phyloP scores from a whole-genome alignment of 1,140 invertebrate genomes.

The Prorops nasuta region DNA sequence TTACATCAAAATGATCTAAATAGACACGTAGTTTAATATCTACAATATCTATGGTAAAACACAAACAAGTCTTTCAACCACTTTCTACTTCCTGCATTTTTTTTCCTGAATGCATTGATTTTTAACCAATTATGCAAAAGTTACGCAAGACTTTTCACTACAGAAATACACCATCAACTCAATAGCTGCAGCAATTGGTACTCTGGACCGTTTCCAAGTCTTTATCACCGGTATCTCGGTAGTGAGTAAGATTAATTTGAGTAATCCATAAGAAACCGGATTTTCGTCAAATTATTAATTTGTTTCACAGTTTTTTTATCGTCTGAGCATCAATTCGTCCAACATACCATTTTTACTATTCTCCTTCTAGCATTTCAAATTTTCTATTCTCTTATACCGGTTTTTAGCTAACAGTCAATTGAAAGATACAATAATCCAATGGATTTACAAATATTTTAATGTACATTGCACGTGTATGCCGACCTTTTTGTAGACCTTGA shows the following conservation, averaged over 20 bases:
- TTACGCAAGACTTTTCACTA: not conserved
- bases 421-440: too few species aligned
- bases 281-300: not conserved
- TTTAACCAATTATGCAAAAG: not conserved
- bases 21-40: not conserved
- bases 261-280: not conserved
- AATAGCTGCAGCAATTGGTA: not conserved
- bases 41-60: not conserved
- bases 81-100: not conserved
- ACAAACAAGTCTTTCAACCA: not conserved
- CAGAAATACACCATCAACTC: not conserved
- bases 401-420: too few species aligned
- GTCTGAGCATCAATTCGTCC: too few species aligned
- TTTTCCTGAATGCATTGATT: not conserved
- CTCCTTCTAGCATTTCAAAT: too few species aligned
- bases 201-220: not conserved
- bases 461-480: slow-evolving; percentile 4
- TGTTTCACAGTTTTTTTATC: too few species aligned
- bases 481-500: not conserved
- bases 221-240: not conserved
- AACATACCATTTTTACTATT: too few species aligned
- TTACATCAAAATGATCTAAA: not conserved
- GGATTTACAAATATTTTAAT: slow-evolving; percentile 2
- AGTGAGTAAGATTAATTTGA: not conserved
- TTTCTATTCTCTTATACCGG: too few species aligned